Evolutionary conservation across 2,888 invertebrate genomes (phyloP).

Genomic region (Glaucopsyche alexis): DNA sequence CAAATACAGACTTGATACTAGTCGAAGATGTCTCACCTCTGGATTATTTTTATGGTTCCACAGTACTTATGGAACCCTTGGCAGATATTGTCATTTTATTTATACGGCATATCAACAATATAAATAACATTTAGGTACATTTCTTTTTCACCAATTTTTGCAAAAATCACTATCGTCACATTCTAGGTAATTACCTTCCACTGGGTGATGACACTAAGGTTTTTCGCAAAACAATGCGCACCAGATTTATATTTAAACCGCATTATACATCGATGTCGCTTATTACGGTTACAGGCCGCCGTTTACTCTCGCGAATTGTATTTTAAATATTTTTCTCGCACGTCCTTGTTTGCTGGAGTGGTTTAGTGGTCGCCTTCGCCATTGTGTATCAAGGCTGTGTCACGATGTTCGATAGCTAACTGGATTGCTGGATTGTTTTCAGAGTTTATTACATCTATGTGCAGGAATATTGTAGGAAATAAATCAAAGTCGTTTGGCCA

Average conservation of each 20-base stretch:
- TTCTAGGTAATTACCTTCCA: too few species aligned
- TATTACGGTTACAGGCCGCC: background rate
- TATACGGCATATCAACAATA: too few species aligned
- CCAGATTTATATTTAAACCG: background rate
- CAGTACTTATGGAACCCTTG: too few species aligned
- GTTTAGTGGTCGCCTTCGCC: constrained; percentile 5
- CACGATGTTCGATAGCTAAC: background rate
- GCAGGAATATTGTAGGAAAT: background rate
- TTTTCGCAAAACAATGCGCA: too few species aligned
- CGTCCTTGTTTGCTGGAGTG: constrained; percentile 2
- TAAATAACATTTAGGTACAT: too few species aligned
- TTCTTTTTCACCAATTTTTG: too few species aligned
- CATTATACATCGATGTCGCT: background rate
- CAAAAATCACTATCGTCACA: too few species aligned
- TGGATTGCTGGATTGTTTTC: background rate
- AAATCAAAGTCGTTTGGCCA: too few species aligned
- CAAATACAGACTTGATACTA: background rate
- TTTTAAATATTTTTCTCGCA: constrained; percentile 11
- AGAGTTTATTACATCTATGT: background rate
- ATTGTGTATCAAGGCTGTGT: constrained; percentile 7
- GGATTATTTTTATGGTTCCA: too few species aligned
- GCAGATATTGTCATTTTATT: too few species aligned
- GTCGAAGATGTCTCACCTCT: too few species aligned
- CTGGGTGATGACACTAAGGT: too few species aligned
- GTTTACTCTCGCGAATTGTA: background rate